A percentile compares a stretch with the other conserved stretches of the same genome.
These are phyloP conservation scores for Bovichtus diacanthus DNA, from an alignment of 2,797 vertebrate species.

Conservation along the genomic window DNA sequence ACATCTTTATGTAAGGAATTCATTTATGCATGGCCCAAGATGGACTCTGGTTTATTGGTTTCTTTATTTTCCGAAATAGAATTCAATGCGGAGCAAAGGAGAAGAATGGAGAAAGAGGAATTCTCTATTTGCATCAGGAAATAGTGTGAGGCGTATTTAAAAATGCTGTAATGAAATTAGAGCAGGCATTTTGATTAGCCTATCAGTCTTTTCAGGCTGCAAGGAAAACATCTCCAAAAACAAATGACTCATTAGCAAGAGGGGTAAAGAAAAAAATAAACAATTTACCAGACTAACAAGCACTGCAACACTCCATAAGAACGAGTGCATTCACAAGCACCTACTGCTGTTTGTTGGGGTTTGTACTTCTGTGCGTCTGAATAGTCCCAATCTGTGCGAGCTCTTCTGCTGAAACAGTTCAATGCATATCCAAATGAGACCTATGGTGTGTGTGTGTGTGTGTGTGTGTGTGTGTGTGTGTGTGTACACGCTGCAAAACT, in stretches of 20 bases:
- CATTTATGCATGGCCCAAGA: conserved; percentile 52
- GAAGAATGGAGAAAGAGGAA: conserved; percentile 11
- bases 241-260: conserved; percentile 74
- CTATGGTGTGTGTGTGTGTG: neutral
- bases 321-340: conserved; percentile 33
- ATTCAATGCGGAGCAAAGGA: conserved; percentile 13
- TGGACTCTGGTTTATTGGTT: conserved; percentile 60
- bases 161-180: conserved; percentile 61
- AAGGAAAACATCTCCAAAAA: conserved; percentile 61
- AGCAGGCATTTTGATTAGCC: conserved; percentile 46
- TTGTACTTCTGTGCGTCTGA: conserved; percentile 11
- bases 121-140: conserved; percentile 42
- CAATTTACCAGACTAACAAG: conserved; percentile 69
- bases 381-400: conserved; percentile 24
- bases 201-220: conserved; percentile 40
- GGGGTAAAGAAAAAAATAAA: conserved; percentile 25
- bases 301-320: conserved; percentile 35
- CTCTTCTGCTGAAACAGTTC: conserved; percentile 38
- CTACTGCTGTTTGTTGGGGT: conserved; percentile 32
- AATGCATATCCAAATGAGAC: conserved; percentile 32
- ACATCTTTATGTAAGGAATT: conserved; percentile 64
- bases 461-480: neutral
- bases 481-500: neutral
- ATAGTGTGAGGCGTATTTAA: conserved; percentile 43
- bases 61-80: conserved; percentile 57